Base-by-base conservation (phyloP, 1,140 invertebrate species). In the Drosophila asahinai region DNA sequence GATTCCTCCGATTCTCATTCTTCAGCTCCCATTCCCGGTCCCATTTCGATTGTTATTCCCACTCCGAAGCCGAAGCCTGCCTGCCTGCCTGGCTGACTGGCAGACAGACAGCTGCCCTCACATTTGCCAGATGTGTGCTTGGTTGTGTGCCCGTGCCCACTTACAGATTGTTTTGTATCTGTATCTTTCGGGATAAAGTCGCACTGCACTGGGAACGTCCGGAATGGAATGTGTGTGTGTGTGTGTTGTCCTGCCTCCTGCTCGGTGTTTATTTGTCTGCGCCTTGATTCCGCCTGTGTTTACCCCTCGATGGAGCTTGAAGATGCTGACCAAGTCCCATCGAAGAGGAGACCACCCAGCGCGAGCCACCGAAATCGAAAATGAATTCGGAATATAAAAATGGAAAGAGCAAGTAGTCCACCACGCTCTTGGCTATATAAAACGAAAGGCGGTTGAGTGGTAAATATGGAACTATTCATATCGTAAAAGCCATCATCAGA, bases 41-140 rank as follows among this genome's bases (percentile, higher is more conserved):
- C 38, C 49, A 30, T 40, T 59, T 33, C 15, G 54, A 47, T 59
- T 59, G 42, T 14, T 45, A 60, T 60, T 43, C 42, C 64, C 43
- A 49, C 36, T 40, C 19, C 14, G 33, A 36, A 12, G 33, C 33
- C 33, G 33, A 36, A 36, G 33, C 33, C 33, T 36, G 30, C 7
- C 58, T 19, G 58, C 17, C 79, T 55, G 78, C 19, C 19, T 19
- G 58, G 25, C 79, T 55, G 78, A 25, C 38, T 60, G 67, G 27
- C 81, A 48, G 70, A 45, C 71, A 55, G 75, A 73, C 83, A 86
- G 83, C 83, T 87, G 83, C 83, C 77, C 68, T 71, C 77, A 81
- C 84, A 87, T 87, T 89, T 87, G 67, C 77, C 83, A 87, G 80
- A 87, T 87, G 77, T 67, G 36, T n/a, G 2, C 36, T 15, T 54